Evolutionary conservation across 2,888 invertebrate species (phyloP).

Genomic region (Drosophila vallismaia): DNA sequence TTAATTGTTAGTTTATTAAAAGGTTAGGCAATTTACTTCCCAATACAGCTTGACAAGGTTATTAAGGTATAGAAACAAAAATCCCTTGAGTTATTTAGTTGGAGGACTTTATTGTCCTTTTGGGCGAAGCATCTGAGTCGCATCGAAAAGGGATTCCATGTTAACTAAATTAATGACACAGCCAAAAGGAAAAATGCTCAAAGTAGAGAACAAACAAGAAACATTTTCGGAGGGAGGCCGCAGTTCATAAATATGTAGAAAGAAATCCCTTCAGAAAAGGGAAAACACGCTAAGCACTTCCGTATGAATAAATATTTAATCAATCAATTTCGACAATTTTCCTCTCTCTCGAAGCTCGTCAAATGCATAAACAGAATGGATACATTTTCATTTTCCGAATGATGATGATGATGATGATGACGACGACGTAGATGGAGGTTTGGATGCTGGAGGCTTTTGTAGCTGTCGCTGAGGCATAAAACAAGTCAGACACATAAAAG

Average conservation of each 20-base stretch:
- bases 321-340: slow-evolving; percentile 50
- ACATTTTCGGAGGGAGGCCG: slow-evolving; percentile 7
- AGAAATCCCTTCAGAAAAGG: slow-evolving; percentile 19
- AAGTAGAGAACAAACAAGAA: slow-evolving; percentile 25
- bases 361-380: slow-evolving; percentile 48
- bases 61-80: background rate
- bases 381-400: slow-evolving; percentile 49
- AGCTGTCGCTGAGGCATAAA: slow-evolving; percentile 57
- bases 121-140: background rate
- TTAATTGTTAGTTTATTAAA: background rate
- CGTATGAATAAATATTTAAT: slow-evolving; percentile 51
- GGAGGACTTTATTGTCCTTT: slow-evolving; percentile 3
- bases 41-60: background rate
- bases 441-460: slow-evolving; percentile 21
- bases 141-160: slow-evolving; percentile 27
- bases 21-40: background rate
- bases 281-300: slow-evolving; percentile 60
- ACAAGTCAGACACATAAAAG: slow-evolving; percentile 75
- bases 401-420: slow-evolving; percentile 33
- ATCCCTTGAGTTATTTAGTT: background rate
- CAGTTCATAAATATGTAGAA: slow-evolving; percentile 43
- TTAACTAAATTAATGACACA: slow-evolving; percentile 47
- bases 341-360: slow-evolving; percentile 45
- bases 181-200: slow-evolving; percentile 15
- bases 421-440: slow-evolving; percentile 10